Evolutionary conservation across 2,113 vertebrate genomes (phyloP).

Genomic region (Microtus montanus): DNA sequence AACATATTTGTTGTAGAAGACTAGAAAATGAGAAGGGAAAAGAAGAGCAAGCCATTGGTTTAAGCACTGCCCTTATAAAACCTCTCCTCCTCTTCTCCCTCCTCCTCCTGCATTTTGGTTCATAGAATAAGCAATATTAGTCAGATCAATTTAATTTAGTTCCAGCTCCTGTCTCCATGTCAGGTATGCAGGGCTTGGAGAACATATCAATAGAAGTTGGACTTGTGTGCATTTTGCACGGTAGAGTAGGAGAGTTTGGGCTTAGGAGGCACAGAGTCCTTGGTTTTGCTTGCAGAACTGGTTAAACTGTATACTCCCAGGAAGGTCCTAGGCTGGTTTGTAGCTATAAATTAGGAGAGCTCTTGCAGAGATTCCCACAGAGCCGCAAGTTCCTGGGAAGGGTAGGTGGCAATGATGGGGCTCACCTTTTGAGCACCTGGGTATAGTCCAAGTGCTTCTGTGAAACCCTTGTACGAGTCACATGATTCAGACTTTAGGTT

Average conservation of each 20-base stretch:
- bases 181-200: background rate
- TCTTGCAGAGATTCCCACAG: background rate
- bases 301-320: background rate
- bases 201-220: background rate
- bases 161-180: background rate
- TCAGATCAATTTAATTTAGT: background rate
- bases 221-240: background rate
- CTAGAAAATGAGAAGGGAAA: conserved; percentile 29
- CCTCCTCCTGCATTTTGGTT: fast-evolving
- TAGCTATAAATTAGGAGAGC: background rate
- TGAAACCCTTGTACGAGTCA: background rate
- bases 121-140: background rate
- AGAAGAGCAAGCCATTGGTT: background rate
- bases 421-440: background rate
- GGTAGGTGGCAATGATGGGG: too few relatives aligned
- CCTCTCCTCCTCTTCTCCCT: background rate
- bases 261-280: background rate
- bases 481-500: background rate
- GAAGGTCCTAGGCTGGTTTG: background rate
- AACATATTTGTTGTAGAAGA: conserved; percentile 39
- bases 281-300: conserved; percentile 41
- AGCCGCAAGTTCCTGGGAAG: background rate
- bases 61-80: conserved; percentile 4
- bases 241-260: background rate
- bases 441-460: background rate